Base-by-base conservation (phyloP, 92 coral and sea anemone species). In the Epizoanthus stellaris region DNA sequence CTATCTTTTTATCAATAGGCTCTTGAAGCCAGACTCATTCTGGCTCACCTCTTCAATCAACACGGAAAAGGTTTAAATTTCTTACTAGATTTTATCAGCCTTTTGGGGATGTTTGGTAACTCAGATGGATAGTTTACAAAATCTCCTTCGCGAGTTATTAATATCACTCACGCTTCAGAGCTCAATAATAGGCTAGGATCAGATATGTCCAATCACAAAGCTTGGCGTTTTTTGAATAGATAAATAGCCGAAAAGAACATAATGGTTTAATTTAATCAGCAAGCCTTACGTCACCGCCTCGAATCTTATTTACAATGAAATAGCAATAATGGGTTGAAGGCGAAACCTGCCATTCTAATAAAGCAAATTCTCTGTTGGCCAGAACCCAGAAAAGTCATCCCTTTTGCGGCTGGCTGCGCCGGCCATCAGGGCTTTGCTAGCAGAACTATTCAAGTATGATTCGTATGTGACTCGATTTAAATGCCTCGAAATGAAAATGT, bases 171-270 rank as follows among this genome's bases (percentile, higher is more conserved):
- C 71, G 36, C 38, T 43, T 64, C 83, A 79, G 65, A 58, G 49
- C 83, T 42, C 25, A 79, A 79, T 43, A 79, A 79, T 79, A 52
- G 25, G 39, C 60, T 17, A 63, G 13, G 72, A 40, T 79, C 83
- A 17, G 38, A 62, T 38, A 79, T 14, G 38, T 79, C 83, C 83
- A 79, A 79, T 79, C 83, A 63, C 23, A 79, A 39, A 6, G 83
- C 72, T 45, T 40, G 61, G 59, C 59, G 20, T 79, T 79, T 59
- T 40, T 63, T 86, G 82, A 75, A 85, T 89, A 61, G 81, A 60
- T 79, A 85, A 85, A 85, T 86, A 73, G 85, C 79, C 86, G 76
- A 62, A 80, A 80, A 67, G 86, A 75, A 77, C 76, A 84, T 56
- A 43, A 77, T 79, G 67, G 62, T 73, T 80, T 80, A 80, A 80